Evolutionary conservation across 2,797 vertebrate species (phyloP).

Genomic region (Apodemus agrarius): DNA sequence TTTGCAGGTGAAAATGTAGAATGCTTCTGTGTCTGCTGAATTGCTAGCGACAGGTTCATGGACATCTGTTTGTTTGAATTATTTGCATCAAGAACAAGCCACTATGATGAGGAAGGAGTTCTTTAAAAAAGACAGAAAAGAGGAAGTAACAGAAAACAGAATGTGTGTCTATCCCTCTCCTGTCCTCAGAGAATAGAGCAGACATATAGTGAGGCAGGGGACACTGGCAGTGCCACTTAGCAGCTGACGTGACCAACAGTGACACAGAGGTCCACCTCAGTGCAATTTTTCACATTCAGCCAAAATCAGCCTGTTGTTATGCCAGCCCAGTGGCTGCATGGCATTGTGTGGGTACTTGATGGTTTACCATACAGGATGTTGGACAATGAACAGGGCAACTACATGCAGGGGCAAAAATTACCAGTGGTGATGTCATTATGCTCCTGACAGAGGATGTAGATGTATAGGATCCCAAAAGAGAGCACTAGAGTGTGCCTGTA

Average conservation of each 20-base stretch:
- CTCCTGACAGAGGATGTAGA: not conserved
- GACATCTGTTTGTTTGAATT: not conserved
- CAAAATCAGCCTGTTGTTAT: not conserved
- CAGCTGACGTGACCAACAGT: not conserved
- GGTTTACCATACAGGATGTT: not conserved
- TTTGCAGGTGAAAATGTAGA: not conserved
- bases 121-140: not conserved
- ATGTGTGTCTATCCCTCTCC: not conserved
- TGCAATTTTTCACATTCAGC: not conserved
- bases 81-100: not conserved
- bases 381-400: not conserved
- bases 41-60: not conserved
- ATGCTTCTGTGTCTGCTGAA: not conserved
- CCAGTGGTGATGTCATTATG: not conserved
- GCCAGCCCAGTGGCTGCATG: not conserved
- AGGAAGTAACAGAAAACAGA: not conserved
- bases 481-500: not conserved
- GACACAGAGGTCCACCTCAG: not conserved
- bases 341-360: not conserved
- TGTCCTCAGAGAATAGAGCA: not conserved
- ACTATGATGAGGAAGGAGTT: not conserved
- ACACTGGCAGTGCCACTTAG: not conserved
- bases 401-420: not conserved
- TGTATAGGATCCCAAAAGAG: not conserved
- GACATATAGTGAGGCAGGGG: not conserved